Evolutionary conservation across 2,797 vertebrate species (phyloP).

Genomic region (Typhlichthys eigenmanni): DNA sequence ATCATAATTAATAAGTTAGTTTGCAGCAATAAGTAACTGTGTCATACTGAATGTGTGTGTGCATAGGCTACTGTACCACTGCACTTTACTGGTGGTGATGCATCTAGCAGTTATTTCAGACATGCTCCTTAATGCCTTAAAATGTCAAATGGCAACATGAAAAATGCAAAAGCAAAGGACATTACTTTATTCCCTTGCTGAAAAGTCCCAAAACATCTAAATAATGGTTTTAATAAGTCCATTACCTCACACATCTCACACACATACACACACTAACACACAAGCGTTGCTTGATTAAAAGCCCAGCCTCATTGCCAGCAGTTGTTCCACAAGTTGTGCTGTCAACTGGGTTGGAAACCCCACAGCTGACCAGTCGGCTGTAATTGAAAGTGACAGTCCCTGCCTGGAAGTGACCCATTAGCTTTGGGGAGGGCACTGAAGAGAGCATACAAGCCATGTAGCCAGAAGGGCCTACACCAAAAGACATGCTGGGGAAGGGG

Average conservation of each 20-base stretch:
- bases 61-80: neutral
- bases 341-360: constrained; percentile 10
- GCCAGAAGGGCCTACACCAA: constrained; percentile 1
- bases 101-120: constrained; percentile 37
- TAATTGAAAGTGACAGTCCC: constrained; percentile 9
- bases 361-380: neutral
- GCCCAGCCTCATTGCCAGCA: neutral
- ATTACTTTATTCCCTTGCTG: neutral
- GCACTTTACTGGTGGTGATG: constrained; percentile 24
- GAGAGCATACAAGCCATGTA: neutral
- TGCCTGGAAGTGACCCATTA: constrained; percentile 4
- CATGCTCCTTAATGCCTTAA: constrained; percentile 19
- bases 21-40: constrained; percentile 21
- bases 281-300: neutral
- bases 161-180: constrained; percentile 8
- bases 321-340: neutral
- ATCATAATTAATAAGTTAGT: constrained; percentile 27
- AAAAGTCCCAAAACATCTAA: neutral
- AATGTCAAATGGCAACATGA: constrained; percentile 24
- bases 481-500: neutral
- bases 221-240: neutral
- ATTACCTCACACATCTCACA: neutral
- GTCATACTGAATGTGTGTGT: constrained; percentile 2
- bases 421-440: constrained; percentile 5
- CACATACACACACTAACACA: no score